Conservation (phyloP, 1,140 invertebrate genomes). For the Archivesica marissinica region DNA sequence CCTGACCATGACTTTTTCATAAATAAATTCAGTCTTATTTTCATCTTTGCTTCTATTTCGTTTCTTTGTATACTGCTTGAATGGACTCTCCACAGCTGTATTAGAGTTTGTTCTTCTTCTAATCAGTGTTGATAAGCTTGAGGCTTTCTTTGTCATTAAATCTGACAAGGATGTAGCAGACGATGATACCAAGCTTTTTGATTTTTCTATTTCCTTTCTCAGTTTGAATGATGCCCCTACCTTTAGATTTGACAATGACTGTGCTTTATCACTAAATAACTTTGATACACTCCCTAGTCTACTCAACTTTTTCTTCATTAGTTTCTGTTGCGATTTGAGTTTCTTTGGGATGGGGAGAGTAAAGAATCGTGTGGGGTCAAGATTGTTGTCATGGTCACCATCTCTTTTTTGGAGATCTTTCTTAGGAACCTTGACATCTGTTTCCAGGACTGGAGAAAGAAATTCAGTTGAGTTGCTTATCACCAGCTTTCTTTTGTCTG, state of each 20-base stretch:
- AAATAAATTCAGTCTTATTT: slow-evolving; percentile 31
- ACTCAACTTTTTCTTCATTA: slow-evolving; percentile 4
- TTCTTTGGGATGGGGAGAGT: slow-evolving; percentile 58
- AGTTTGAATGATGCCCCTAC: slow-evolving; percentile 53
- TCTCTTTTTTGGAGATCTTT: neutral
- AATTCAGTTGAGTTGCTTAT: slow-evolving; percentile 34
- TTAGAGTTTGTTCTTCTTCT: slow-evolving; percentile 44
- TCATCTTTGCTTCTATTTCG: slow-evolving; percentile 13
- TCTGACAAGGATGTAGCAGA: slow-evolving; percentile 43
- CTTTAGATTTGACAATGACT: slow-evolving; percentile 39
- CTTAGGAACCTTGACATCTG: neutral
- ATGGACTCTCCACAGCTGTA: slow-evolving; percentile 45
- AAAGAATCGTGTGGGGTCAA: slow-evolving; percentile 44
- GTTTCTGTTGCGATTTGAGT: neutral
- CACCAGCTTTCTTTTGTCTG: neutral
- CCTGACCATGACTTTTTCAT: slow-evolving; percentile 42
- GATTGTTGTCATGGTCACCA: neutral
- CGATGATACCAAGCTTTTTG: slow-evolving; percentile 7
- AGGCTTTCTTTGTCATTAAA: slow-evolving; percentile 50
- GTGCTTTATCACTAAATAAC: slow-evolving; percentile 29
- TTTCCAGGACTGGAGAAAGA: slow-evolving; percentile 48
- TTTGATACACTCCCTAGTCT: slow-evolving; percentile 54
- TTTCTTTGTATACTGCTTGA: slow-evolving; percentile 40
- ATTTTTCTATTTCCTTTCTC: slow-evolving; percentile 47
- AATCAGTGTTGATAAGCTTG: slow-evolving; percentile 49